Evolutionary conservation across 2,113 vertebrate species (phyloP).

Genomic region (Eubucco bourcierii): DNA sequence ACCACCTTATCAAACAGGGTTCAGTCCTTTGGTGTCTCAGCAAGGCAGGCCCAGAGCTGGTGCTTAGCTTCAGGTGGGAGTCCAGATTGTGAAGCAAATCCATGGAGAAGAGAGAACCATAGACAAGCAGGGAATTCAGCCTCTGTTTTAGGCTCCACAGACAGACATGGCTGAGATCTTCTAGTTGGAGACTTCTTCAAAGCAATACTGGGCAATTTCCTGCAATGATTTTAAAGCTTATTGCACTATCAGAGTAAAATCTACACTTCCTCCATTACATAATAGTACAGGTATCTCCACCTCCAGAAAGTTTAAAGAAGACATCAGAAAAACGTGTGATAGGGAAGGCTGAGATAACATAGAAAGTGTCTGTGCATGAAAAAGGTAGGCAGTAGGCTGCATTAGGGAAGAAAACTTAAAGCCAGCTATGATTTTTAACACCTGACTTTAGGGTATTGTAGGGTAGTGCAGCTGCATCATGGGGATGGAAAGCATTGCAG

Average conservation of each 20-base stretch:
- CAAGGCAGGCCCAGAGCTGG: background rate
- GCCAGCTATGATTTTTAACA: background rate
- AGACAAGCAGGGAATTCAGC: rapidly evolving
- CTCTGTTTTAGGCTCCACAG: rapidly evolving
- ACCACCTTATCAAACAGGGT: background rate
- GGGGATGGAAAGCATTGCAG: background rate
- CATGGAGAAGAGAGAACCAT: rapidly evolving
- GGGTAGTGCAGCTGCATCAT: background rate
- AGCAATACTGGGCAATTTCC: background rate
- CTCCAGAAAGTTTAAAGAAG: background rate
- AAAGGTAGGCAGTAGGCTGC: background rate
- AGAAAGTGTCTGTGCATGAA: rapidly evolving
- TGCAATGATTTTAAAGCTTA: rapidly evolving
- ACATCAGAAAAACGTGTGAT: background rate
- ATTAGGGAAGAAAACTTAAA: background rate
- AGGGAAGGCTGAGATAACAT: background rate
- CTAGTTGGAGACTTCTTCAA: background rate
- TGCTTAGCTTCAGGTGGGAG: background rate
- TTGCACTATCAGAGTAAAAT: background rate
- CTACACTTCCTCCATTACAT: background rate
- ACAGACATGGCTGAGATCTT: rapidly evolving
- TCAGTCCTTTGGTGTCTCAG: background rate
- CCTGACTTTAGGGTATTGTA: background rate
- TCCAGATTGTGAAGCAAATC: rapidly evolving
- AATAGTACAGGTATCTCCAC: background rate